Conservation (phyloP, 2,888 invertebrate genomes). For the Drosophila vallismaia region DNA sequence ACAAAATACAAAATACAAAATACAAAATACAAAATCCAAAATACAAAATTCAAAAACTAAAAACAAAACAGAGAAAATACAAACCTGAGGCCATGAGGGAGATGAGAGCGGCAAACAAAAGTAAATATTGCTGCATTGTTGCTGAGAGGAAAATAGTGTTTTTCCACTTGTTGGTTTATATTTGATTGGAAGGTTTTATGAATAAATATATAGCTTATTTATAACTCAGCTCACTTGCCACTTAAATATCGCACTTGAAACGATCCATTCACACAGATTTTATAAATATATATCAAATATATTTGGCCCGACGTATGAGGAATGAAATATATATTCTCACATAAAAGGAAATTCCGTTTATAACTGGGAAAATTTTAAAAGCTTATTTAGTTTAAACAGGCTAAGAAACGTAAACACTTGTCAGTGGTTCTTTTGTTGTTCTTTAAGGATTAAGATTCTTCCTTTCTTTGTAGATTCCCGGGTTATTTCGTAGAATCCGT, state of each 20-base stretch:
- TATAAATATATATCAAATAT: slow-evolving; percentile 12
- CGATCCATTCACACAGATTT: slow-evolving; percentile 45
- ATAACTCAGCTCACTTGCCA: slow-evolving; percentile 56
- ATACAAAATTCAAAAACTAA: slow-evolving; percentile 10
- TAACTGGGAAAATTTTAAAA: background rate
- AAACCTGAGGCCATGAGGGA: slow-evolving; percentile 63
- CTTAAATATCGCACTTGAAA: slow-evolving; percentile 45
- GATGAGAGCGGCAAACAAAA: slow-evolving; percentile 52
- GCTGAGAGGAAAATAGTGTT: slow-evolving; percentile 13
- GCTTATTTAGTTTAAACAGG: slow-evolving; percentile 6
- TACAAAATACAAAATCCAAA: slow-evolving; percentile 8
- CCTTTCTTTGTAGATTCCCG: slow-evolving; percentile 43
- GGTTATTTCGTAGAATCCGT: slow-evolving; percentile 41
- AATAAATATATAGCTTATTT: slow-evolving; percentile 23
- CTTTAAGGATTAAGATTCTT: slow-evolving; percentile 18
- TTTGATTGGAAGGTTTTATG: slow-evolving; percentile 16
- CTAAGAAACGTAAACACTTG: slow-evolving; percentile 31
- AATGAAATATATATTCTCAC: slow-evolving; percentile 30
- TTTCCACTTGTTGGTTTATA: slow-evolving; percentile 15
- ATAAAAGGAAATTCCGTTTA: slow-evolving; percentile 36
- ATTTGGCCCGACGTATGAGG: background rate
- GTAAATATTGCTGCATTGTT: slow-evolving; percentile 63
- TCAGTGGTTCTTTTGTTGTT: slow-evolving; percentile 10
- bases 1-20: slow-evolving; percentile 3
- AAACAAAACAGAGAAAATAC: slow-evolving; percentile 35